Evolutionary conservation across 30 jellyfish, hydroid and myxozoan species (phyloP).

Genomic region (Turritopsis rubra): DNA sequence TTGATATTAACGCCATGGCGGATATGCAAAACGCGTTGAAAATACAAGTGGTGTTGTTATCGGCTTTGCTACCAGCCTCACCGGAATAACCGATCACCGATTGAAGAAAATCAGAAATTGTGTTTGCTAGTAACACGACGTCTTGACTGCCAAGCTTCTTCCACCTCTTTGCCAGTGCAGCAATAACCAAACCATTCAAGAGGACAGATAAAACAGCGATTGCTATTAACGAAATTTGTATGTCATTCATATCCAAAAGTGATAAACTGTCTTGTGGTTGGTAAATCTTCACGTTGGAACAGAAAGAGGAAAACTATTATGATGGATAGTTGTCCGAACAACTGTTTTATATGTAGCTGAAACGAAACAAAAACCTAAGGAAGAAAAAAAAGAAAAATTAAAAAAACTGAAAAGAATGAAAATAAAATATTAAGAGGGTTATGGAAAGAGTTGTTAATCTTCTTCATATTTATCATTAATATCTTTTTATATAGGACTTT

Average conservation of each 20-base stretch:
- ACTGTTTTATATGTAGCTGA: too few relatives aligned
- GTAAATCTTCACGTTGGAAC: too few relatives aligned
- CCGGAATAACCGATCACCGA: neutral
- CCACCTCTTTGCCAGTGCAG: neutral
- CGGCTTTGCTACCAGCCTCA: neutral
- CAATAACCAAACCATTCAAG: neutral
- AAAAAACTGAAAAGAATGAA: too few relatives aligned
- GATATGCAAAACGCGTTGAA: neutral
- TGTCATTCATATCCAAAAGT: neutral
- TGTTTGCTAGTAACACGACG: neutral
- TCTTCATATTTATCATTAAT: too few relatives aligned
- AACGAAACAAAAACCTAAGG: too few relatives aligned
- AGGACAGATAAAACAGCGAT: neutral
- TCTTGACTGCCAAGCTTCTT: neutral
- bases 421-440: too few relatives aligned
- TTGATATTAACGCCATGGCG: neutral
- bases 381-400: too few relatives aligned
- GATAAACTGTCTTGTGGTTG: too few relatives aligned
- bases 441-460: too few relatives aligned
- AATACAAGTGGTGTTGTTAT: neutral
- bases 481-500: too few relatives aligned
- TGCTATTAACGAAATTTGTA: neutral
- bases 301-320: too few relatives aligned
- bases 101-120: neutral
- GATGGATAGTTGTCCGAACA: too few relatives aligned